A percentile compares a stretch with the other conserved stretches of the same genome.
These are phyloP conservation scores for Chondrosia reniformis DNA, from an alignment of 37 sponge, comb jelly and placozoan species.

Conservation along the genomic window DNA sequence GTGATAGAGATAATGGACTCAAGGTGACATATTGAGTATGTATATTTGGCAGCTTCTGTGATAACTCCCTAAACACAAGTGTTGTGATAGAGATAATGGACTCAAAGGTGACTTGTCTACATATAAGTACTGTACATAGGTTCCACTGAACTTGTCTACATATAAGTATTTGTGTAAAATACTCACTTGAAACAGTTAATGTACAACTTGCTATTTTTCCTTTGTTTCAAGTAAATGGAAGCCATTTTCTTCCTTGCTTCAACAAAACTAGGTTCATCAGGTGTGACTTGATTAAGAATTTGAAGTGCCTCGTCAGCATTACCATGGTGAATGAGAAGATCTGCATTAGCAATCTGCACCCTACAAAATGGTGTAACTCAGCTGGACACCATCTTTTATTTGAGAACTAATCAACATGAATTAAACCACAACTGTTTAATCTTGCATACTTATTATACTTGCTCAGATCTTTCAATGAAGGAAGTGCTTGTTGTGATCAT, in stretches of 20 bases:
- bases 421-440: too few relatives aligned
- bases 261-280: conserved; percentile 72
- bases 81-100: too few relatives aligned
- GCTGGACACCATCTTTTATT: too few relatives aligned
- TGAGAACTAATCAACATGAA: too few relatives aligned
- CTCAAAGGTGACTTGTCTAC: not conserved
- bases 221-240: conserved; percentile 72
- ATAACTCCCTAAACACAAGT: conserved; percentile 56
- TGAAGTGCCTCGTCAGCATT: conserved; percentile 71
- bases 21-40: conserved; percentile 23
- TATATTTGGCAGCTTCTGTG: conserved; percentile 43
- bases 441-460: too few relatives aligned
- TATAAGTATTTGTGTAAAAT: not conserved
- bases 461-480: too few relatives aligned
- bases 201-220: conserved; percentile 71
- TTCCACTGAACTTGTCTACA: not conserved
- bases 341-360: conserved; percentile 83
- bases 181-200: conserved; percentile 59
- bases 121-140: not conserved
- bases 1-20: too few relatives aligned
- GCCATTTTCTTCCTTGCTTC: conserved; percentile 96
- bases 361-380: too few relatives aligned
- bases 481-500: too few relatives aligned
- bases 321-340: conserved; percentile 63
- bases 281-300: conserved; percentile 60